These are phyloP conservation scores for Pelmatolapia mariae DNA, from an alignment of 2,113 vertebrate species.

Conservation along the genomic window DNA sequence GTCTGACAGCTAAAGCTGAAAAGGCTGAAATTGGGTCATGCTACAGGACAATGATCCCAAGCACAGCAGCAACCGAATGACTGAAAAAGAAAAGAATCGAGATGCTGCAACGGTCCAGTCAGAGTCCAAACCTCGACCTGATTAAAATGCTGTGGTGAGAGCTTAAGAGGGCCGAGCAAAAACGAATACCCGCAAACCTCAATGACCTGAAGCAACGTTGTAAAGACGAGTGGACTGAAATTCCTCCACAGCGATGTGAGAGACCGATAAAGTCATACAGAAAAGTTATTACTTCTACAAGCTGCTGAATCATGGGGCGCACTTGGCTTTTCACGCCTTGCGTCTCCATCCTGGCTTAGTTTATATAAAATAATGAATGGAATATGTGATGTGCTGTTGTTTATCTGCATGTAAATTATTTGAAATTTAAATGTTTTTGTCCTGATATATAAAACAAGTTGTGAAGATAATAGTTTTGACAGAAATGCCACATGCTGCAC, in stretches of 20 bases:
- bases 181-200: not conserved
- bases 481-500: not conserved
- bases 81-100: not conserved
- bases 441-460: not conserved
- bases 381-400: not conserved
- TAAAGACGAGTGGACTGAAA: not conserved
- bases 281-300: not conserved
- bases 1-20: not conserved
- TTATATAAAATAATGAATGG: not conserved
- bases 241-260: not conserved
- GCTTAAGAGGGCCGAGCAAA: not conserved
- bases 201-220: not conserved
- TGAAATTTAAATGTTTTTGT: not conserved
- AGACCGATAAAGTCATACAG: not conserved
- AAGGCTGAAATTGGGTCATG: not conserved
- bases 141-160: not conserved
- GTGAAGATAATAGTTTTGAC: not conserved
- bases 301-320: not conserved
- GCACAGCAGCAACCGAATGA: not conserved
- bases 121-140: not conserved
- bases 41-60: not conserved
- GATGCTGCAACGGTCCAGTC: not conserved
- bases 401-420: not conserved
- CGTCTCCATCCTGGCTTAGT: fast-evolving
- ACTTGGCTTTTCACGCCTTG: not conserved